These are phyloP conservation scores for Tinea trinotella DNA, from an alignment of 2,888 invertebrate species.

Conservation along the genomic window DNA sequence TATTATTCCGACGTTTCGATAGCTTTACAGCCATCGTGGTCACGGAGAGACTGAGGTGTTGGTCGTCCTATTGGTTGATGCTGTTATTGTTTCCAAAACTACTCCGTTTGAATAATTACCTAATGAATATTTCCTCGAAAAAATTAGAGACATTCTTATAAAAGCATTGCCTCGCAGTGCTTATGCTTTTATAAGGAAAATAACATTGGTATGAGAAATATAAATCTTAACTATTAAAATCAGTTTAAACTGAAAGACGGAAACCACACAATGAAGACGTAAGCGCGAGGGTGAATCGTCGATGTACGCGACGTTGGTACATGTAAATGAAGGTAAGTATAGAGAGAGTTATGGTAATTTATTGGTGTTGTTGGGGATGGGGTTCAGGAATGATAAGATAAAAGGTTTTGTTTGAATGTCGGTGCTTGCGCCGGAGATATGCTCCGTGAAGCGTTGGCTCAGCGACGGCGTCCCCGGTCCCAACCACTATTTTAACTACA, in stretches of 20 bases:
- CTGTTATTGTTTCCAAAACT: too few relatives aligned
- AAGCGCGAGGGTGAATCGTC: neutral
- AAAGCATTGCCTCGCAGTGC: too few relatives aligned
- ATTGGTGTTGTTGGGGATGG: conserved; percentile 44
- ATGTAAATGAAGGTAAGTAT: conserved; percentile 48
- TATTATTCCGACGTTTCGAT: too few relatives aligned
- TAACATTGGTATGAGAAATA: too few relatives aligned
- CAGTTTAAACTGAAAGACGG: neutral
- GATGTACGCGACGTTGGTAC: conserved; percentile 33
- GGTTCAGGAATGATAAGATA: conserved; percentile 60
- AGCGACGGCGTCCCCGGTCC: conserved; percentile 16
- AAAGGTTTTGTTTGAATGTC: conserved; percentile 43
- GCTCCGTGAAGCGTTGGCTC: conserved; percentile 24
- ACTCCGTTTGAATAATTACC: too few relatives aligned
- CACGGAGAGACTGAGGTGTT: too few relatives aligned
- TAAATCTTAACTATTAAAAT: neutral
- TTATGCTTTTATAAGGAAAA: too few relatives aligned
- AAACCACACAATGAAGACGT: neutral
- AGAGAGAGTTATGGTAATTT: conserved; percentile 66
- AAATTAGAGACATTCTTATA: too few relatives aligned
- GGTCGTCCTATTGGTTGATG: too few relatives aligned
- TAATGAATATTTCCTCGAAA: too few relatives aligned
- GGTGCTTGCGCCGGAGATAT: conserved; percentile 49
- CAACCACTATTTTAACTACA: neutral
- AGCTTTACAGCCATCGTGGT: too few relatives aligned